Evolutionary conservation across 1,140 invertebrate genomes (phyloP).

Genomic region (Drosophila ogumai): DNA sequence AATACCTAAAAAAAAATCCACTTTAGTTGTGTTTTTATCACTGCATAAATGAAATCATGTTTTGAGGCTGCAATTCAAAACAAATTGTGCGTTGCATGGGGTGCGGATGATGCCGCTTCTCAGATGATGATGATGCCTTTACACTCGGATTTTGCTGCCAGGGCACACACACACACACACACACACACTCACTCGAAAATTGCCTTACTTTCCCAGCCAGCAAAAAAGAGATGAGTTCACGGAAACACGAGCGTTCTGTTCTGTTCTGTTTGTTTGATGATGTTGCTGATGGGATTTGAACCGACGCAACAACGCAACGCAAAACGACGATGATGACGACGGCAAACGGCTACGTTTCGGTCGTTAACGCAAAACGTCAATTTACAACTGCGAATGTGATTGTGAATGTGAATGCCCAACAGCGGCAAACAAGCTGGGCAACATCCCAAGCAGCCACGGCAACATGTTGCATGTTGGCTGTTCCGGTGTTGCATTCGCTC

Average conservation of each 20-base stretch:
- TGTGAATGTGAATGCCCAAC: constrained; percentile 70
- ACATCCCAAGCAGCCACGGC: constrained; percentile 43
- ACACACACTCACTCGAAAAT: constrained; percentile 17
- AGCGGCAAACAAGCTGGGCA: constrained; percentile 68
- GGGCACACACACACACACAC: constrained; percentile 1
- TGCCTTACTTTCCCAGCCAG: constrained; percentile 22
- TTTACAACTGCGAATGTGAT: constrained; percentile 82
- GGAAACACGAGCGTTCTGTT: constrained; percentile 31
- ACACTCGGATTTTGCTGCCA: constrained; percentile 1
- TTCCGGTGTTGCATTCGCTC: constrained; percentile 33
- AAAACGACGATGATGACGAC: neutral
- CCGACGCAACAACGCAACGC: constrained; percentile 32
- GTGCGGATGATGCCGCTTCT: constrained; percentile 29
- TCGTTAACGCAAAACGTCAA: constrained; percentile 81
- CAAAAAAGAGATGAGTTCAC: constrained; percentile 18
- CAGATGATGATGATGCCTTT: constrained; percentile 11
- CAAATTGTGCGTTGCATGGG: constrained; percentile 65
- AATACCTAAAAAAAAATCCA: constrained; percentile 4
- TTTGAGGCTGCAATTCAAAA: constrained; percentile 44
- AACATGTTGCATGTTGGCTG: constrained; percentile 69
- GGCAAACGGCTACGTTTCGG: constrained; percentile 36
- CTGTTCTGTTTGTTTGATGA: constrained; percentile 3
- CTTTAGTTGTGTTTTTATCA: constrained; percentile 7
- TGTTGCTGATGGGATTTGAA: constrained; percentile 34
- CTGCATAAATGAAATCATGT: constrained; percentile 27